Percentiles rank a stretch among this genome's conserved stretches.
Conservation (phyloP, 2,888 invertebrate species). For the Pardosa pseudoannulata region DNA sequence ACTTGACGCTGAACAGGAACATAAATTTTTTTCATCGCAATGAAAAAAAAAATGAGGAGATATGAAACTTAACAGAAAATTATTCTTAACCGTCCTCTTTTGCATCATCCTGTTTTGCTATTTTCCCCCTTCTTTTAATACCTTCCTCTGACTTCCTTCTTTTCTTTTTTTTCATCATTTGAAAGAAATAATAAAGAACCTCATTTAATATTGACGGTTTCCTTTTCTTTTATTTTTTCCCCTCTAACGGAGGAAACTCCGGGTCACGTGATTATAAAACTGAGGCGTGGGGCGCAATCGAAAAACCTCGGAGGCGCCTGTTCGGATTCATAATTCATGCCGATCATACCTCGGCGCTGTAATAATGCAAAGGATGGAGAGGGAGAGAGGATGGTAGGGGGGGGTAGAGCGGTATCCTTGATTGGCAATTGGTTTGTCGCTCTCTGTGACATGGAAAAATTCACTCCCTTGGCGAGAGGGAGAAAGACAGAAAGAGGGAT, state of each 20-base stretch:
- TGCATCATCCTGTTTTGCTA: no score
- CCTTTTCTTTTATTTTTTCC: neutral
- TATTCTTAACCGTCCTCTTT: no score
- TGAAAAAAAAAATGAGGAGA: no score
- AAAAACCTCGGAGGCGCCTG: slow-evolving; percentile 62
- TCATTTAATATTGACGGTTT: neutral
- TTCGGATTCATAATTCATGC: slow-evolving; percentile 58
- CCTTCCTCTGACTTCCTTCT: neutral
- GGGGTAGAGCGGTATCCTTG: slow-evolving; percentile 16
- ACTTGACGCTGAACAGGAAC: no score
- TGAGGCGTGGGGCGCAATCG: slow-evolving; percentile 16
- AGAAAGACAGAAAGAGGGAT: no score
- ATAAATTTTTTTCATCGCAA: no score
- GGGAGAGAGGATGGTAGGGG: slow-evolving; percentile 15
- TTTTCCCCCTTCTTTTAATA: neutral
- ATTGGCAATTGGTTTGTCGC: slow-evolving; percentile 49
- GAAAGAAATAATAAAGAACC: no score
- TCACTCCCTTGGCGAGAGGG: no score
- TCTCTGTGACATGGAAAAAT: no score
- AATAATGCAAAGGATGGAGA: slow-evolving; percentile 28
- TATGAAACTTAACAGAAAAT: no score
- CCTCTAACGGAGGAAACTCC: neutral
- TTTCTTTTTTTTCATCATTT: neutral
- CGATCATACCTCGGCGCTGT: no score
- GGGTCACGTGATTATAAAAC: neutral